A percentile compares a stretch with the other conserved stretches of the same genome.
phyloP scores from a whole-genome alignment of 2,888 invertebrate genomes.

The Eupithecia tripunctaria region DNA sequence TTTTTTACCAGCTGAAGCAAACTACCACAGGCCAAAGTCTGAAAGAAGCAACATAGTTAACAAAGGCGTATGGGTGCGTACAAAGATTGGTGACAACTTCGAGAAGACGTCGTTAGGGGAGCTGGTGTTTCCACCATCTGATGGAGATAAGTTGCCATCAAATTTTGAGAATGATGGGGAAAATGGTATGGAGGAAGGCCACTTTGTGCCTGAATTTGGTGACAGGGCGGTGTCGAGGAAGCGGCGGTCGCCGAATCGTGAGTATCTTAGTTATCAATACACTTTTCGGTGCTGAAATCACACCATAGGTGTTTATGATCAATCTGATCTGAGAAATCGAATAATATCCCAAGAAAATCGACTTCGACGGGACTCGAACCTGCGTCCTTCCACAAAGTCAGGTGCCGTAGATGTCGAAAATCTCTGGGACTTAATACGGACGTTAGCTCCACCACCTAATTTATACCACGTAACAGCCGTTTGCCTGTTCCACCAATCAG shows the following conservation, averaged over 20 bases:
- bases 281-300: too few species aligned
- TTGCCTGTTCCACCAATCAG: not conserved
- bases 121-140: constrained; percentile 62
- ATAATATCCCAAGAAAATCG: too few species aligned
- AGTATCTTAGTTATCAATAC: too few species aligned
- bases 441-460: too few species aligned
- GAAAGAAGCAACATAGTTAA: constrained; percentile 70
- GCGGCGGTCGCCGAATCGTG: constrained; percentile 62
- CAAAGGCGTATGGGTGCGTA: constrained; percentile 67
- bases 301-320: too few species aligned
- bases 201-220: constrained; percentile 55
- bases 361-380: too few species aligned
- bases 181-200: constrained; percentile 50
- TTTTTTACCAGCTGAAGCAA: constrained; percentile 52
- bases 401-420: too few species aligned
- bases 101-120: constrained; percentile 49
- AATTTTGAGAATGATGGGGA: constrained; percentile 58
- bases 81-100: constrained; percentile 32
- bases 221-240: constrained; percentile 46
- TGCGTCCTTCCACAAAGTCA: too few species aligned
- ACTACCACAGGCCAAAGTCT: constrained; percentile 55
- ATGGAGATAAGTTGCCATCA: constrained; percentile 62
- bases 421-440: too few species aligned
- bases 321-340: too few species aligned
- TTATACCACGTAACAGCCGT: too few species aligned